Percentiles rank a stretch among this genome's conserved stretches.
Conservation (phyloP, 2,797 vertebrate species). For the Chaenodraco wilsoni region DNA sequence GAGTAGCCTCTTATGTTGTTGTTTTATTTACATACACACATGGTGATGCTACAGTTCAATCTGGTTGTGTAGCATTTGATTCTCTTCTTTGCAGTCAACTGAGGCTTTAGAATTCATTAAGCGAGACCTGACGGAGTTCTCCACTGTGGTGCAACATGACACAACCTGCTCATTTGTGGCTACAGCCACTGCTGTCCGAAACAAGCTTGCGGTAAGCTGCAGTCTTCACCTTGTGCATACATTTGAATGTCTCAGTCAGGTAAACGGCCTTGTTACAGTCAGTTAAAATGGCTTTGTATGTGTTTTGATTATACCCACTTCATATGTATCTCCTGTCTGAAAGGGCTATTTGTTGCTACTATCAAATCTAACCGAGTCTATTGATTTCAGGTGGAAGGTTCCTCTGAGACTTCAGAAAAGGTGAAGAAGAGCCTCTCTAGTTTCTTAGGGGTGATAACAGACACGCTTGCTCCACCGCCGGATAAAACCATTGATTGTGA, state of each 20-base stretch:
- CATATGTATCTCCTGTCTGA: neutral
- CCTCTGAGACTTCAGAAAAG: conserved; percentile 93
- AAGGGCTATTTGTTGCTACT: neutral
- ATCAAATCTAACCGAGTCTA: neutral
- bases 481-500: conserved; percentile 99
- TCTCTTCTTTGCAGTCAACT: conserved; percentile 85
- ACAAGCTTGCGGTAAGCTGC: conserved; percentile 89
- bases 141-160: conserved; percentile 96
- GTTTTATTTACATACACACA: neutral
- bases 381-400: conserved; percentile 87
- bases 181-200: conserved; percentile 94
- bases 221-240: neutral
- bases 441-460: conserved; percentile 96
- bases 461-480: conserved; percentile 95
- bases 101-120: conserved; percentile 98
- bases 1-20: neutral
- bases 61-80: neutral
- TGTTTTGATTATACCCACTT: neutral
- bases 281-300: neutral
- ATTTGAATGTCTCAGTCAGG: too few relatives aligned
- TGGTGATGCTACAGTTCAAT: neutral
- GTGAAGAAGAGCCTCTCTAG: conserved; percentile 95
- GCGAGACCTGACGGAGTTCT: conserved; percentile 94
- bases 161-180: conserved; percentile 96
- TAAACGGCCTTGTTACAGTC: neutral